Percentiles rank a stretch among this genome's conserved stretches.
Evolutionary conservation across 2,888 invertebrate species (phyloP).

Genomic region (Drosophila rubida): DNA sequence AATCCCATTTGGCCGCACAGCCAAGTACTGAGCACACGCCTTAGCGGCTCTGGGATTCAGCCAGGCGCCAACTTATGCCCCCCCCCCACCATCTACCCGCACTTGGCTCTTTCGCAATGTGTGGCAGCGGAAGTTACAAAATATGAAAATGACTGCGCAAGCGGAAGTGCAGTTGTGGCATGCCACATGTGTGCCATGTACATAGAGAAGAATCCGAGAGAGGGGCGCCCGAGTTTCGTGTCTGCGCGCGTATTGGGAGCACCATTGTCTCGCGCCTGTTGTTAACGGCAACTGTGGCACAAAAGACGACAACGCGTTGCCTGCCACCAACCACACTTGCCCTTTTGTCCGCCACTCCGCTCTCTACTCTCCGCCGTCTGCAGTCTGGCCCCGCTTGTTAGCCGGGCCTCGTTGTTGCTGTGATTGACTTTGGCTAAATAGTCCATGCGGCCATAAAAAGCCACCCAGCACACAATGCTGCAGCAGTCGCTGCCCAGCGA

Average conservation of each 20-base stretch:
- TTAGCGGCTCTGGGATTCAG: constrained; percentile 51
- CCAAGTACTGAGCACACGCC: constrained; percentile 51
- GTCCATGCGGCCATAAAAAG: constrained; percentile 49
- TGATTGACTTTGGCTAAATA: constrained; percentile 68
- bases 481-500: constrained; percentile 25
- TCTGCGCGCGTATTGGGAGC: constrained; percentile 37
- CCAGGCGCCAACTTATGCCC: constrained; percentile 42
- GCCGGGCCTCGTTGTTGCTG: constrained; percentile 22
- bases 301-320: constrained; percentile 46
- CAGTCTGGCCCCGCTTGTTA: neutral
- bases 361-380: no score
- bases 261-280: constrained; percentile 68
- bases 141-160: constrained; percentile 81
- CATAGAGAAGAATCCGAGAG: constrained; percentile 6
- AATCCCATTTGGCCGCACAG: constrained; percentile 80
- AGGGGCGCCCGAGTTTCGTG: constrained; percentile 17
- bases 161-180: constrained; percentile 82
- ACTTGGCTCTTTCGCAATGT: constrained; percentile 1
- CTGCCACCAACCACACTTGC: constrained; percentile 27
- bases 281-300: constrained; percentile 59
- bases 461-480: constrained; percentile 30
- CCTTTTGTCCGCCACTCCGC: neutral
- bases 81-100: constrained; percentile 1
- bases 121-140: constrained; percentile 74
- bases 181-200: constrained; percentile 77